Evolutionary conservation across 2,113 vertebrate species (phyloP).

Genomic region (Phalacrocorax brasilianus): DNA sequence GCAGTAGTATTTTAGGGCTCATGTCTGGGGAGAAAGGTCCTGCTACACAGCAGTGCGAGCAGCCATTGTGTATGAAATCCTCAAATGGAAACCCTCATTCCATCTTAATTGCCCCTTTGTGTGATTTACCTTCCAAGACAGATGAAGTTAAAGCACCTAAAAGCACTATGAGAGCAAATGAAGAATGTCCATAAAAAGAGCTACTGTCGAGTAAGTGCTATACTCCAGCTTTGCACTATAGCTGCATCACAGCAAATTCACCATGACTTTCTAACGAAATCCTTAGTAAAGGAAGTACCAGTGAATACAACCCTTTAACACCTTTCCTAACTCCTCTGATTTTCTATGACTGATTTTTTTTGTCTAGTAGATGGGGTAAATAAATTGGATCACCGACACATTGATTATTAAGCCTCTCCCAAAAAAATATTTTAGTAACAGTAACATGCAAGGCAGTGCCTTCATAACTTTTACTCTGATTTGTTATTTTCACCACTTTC

Average conservation of each 20-base stretch:
- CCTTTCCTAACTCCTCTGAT: neutral
- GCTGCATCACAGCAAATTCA: neutral
- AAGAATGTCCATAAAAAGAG: neutral
- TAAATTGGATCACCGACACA: neutral
- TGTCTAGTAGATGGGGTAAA: neutral
- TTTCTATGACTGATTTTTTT: neutral
- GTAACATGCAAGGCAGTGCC: neutral
- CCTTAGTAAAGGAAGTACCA: neutral
- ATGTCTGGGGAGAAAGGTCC: neutral
- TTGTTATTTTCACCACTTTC: neutral
- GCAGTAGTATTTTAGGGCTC: neutral
- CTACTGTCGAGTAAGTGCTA: rapidly evolving
- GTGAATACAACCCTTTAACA: neutral
- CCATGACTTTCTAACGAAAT: neutral
- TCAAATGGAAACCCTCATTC: neutral
- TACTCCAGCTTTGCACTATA: neutral
- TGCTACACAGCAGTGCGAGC: neutral
- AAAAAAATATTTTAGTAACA: neutral
- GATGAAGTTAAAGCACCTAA: neutral
- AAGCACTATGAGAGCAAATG: neutral
- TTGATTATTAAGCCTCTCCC: neutral
- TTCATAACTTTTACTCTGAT: neutral
- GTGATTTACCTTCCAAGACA: neutral
- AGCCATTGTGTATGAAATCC: neutral
- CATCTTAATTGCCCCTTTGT: neutral